A percentile compares a stretch with the other conserved stretches of the same genome.
These are phyloP conservation scores for Sisor rabdophorus DNA, from an alignment of 2,113 vertebrate genomes.

Conservation along the genomic window DNA sequence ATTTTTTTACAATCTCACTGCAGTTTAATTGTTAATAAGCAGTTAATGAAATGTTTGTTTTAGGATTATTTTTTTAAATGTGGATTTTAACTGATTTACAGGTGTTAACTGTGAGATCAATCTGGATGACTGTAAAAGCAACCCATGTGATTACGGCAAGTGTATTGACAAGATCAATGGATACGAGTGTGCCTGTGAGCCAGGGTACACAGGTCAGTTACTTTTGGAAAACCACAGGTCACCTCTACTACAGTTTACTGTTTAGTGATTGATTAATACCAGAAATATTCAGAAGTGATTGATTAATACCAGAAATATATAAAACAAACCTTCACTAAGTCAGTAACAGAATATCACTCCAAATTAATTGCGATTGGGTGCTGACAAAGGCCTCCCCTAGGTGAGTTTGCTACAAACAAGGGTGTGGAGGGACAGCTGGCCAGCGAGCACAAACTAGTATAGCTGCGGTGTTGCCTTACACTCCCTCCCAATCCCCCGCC, in stretches of 20 bases:
- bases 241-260: neutral
- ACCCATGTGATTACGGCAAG: conserved; percentile 83
- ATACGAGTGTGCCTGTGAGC: conserved; percentile 87
- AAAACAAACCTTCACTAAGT: neutral
- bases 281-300: neutral
- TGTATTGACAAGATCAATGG: conserved; percentile 91
- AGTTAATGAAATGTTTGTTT: neutral
- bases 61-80: neutral
- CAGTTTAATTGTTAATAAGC: neutral
- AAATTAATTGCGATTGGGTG: conserved; percentile 1
- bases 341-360: conserved; percentile 4
- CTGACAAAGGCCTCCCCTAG: conserved; percentile 62
- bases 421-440: conserved; percentile 65
- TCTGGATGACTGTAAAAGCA: conserved; percentile 89
- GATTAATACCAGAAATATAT: neutral
- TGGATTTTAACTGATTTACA: conserved; percentile 49
- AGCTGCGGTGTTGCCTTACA: conserved; percentile 65
- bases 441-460: conserved; percentile 59
- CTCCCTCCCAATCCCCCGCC: conserved; percentile 62
- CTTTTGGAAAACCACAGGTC: neutral
- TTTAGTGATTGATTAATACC: neutral
- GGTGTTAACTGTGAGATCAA: conserved; percentile 91
- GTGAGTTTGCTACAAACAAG: conserved; percentile 47
- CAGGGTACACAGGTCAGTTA: conserved; percentile 83
- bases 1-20: neutral